Evolutionary conservation across 92 coral and sea anemone species (phyloP), one percentile per base, ranked within the genome.

Genomic region (Porites rus): DNA sequence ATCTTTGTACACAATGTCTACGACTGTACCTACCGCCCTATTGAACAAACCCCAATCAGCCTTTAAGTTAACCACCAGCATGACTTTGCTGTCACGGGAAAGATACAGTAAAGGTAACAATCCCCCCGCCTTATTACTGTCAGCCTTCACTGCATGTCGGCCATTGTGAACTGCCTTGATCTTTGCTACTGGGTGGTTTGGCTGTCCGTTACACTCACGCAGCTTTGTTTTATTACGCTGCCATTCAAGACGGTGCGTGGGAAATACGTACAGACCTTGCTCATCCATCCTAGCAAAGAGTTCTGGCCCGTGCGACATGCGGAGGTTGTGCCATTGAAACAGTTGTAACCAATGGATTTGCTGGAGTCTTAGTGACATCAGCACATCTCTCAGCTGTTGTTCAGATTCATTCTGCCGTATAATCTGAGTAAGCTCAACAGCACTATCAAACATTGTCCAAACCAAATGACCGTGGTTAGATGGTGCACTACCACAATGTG

Each of bases 61-160:
- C 63, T 87, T 83, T 25, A 83, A 51, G n/a, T 83, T 83, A 17
- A 69, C 87, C 13, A 74, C 80, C 12, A 83, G 80, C 83, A 85
- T 78, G 3, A 86, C 85, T 0, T 86, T 80, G 60, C 91, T 80
- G 70, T 87, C 91, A 71, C 81, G 71, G 46, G 69, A 87, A 65
- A 88, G 88, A 28, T 88, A 88, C 61, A 88, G 82, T 6, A 76
- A 59, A 20, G 82, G 84, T 54, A 76, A 22, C 69, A 76, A 17
- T 62, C 90, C 90, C 6, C 86, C 87, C 24, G 87, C 91, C 82
- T 88, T 88, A 74, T 81, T 78, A 19, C 90, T 86, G 75, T 79
- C 86, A 18, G 81, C 90, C 24, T 72, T 80, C 46, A 72, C 74
- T 46, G 76, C 86, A 80, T 80, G 90, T 6, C 71, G 11, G 52